These are phyloP conservation scores for Pangasianodon hypophthalmus DNA, from an alignment of 2,113 vertebrate genomes.

Conservation along the genomic window DNA sequence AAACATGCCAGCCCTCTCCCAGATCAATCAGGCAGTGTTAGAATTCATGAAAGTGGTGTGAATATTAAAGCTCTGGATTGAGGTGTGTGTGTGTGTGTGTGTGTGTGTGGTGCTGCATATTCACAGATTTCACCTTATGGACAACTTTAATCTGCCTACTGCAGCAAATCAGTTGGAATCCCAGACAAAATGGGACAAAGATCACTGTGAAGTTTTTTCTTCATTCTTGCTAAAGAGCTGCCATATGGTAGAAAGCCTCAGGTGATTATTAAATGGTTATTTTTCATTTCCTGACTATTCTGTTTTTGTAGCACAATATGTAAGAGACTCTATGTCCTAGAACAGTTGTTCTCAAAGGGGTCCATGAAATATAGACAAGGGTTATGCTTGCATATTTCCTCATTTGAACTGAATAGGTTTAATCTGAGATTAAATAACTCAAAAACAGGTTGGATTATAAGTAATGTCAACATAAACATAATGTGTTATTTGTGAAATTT, in stretches of 20 bases:
- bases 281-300: neutral
- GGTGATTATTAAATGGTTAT: conserved; percentile 8
- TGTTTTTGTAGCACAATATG: neutral
- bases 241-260: neutral
- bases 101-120: conserved; percentile 37
- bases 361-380: neutral
- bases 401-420: neutral
- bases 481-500: neutral
- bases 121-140: conserved; percentile 36
- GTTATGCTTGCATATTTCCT: neutral
- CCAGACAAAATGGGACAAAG: neutral
- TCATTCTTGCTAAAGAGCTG: neutral
- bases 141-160: conserved; percentile 35
- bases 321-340: neutral
- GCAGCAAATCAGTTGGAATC: conserved; percentile 35
- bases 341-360: neutral
- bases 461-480: neutral
- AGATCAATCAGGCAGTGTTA: conserved; percentile 48
- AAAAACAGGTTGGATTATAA: neutral
- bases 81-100: conserved; percentile 36
- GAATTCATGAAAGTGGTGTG: conserved; percentile 41
- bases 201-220: conserved; percentile 3
- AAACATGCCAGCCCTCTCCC: conserved; percentile 37
- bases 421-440: neutral
- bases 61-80: conserved; percentile 15